Evolutionary conservation across 35 echinoderm and acorn worm genomes (phyloP).

Genomic region (Apostichopus parvimensis): DNA sequence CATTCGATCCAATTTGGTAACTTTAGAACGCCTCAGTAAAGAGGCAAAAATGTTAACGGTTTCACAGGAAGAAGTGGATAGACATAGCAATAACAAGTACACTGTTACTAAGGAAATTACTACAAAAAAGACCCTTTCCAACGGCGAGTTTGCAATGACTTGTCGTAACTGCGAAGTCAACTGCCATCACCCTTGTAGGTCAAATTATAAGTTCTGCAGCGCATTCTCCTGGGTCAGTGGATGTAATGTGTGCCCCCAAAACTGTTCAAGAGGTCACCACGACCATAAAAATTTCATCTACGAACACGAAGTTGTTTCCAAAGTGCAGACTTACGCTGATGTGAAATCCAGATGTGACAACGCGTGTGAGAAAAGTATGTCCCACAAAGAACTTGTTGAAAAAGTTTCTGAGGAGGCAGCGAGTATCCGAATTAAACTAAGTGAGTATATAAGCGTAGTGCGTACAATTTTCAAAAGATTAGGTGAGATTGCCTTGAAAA

Average conservation of each 20-base stretch:
- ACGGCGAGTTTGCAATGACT: neutral
- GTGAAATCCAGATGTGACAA: neutral
- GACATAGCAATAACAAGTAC: neutral
- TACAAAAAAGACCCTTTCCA: neutral
- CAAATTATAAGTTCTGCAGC: neutral
- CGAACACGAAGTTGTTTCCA: neutral
- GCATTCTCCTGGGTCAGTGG: neutral
- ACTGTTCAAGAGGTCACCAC: neutral
- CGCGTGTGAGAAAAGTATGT: neutral
- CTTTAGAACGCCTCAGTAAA: no score
- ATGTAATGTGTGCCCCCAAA: neutral
- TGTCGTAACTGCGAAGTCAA: neutral
- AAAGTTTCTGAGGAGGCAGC: neutral
- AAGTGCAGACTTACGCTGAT: neutral
- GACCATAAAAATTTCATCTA: neutral
- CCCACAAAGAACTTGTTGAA: neutral
- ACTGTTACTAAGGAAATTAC: neutral
- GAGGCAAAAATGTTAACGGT: no score
- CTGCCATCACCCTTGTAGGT: neutral
- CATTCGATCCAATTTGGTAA: no score
- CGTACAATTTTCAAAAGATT: neutral
- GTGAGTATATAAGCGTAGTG: neutral
- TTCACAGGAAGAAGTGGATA: neutral
- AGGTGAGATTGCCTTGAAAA: neutral
- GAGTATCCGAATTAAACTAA: neutral